These are phyloP conservation scores for Ailurus styani DNA, from an alignment of 2,113 vertebrate species.

Conservation along the genomic window DNA sequence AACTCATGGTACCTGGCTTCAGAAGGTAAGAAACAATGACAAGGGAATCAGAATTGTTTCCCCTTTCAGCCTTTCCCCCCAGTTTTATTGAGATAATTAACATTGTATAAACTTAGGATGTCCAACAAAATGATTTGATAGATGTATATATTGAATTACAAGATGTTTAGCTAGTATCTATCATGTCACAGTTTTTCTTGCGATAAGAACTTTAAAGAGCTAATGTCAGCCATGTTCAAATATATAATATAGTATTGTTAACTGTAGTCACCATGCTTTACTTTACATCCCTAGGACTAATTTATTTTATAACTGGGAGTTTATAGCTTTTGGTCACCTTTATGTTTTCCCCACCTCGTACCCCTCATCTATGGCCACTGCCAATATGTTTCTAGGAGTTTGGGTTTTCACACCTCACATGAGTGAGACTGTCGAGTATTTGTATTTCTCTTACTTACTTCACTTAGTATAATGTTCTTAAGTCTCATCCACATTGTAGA, in stretches of 20 bases:
- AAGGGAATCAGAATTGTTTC: not conserved
- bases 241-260: not conserved
- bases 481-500: not conserved
- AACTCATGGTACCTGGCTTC: not conserved
- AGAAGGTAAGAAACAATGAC: not conserved
- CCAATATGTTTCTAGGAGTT: not conserved
- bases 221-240: not conserved
- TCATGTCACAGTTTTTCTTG: not conserved
- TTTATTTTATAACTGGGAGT: not conserved
- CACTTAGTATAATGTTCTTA: not conserved
- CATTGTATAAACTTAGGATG: not conserved
- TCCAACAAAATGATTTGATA: not conserved
- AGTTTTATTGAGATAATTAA: not conserved
- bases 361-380: not conserved
- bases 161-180: not conserved
- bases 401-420: not conserved
- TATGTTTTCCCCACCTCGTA: rapidly evolving
- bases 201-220: not conserved
- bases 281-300: not conserved
- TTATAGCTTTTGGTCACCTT: not conserved
- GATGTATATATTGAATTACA: not conserved
- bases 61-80: not conserved
- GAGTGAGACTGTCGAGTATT: not conserved
- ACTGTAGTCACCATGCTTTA: not conserved
- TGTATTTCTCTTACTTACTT: not conserved